phyloP scores from a whole-genome alignment of 2,113 vertebrate species.

The Todiramphus saurophagus region DNA sequence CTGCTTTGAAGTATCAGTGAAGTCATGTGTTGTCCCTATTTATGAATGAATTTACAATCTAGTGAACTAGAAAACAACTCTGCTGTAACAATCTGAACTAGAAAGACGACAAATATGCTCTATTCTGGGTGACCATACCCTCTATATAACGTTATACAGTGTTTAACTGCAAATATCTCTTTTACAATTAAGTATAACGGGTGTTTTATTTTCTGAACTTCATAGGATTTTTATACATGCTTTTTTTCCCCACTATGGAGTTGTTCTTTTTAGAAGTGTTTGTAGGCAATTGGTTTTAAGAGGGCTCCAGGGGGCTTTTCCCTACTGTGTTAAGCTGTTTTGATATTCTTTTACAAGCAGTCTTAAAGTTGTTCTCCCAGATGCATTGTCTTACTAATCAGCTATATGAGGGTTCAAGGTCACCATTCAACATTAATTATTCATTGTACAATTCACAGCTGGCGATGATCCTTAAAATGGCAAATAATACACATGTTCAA shows the following conservation, averaged over 20 bases:
- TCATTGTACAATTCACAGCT: constrained; percentile 59
- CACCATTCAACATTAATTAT: constrained; percentile 57
- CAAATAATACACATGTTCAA: background rate
- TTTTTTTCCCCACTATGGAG: background rate
- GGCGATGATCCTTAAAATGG: constrained; percentile 5
- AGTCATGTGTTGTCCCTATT: background rate
- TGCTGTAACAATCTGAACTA: constrained; percentile 20
- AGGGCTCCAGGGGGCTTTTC: constrained; percentile 60
- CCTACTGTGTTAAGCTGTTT: constrained; percentile 66
- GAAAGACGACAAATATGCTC: constrained; percentile 27
- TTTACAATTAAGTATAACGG: constrained; percentile 10
- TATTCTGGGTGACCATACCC: background rate
- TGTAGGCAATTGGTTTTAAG: constrained; percentile 57
- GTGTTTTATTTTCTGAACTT: constrained; percentile 43
- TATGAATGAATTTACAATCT: constrained; percentile 29
- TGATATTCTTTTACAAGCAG: constrained; percentile 69
- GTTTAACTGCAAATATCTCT: constrained; percentile 31
- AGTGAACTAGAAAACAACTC: constrained; percentile 54
- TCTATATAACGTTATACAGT: background rate
- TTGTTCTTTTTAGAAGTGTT: constrained; percentile 55
- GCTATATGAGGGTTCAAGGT: constrained; percentile 63
- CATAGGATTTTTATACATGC: constrained; percentile 16
- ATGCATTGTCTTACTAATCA: constrained; percentile 69
- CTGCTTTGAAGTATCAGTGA: background rate
- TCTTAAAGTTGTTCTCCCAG: constrained; percentile 62